Evolutionary conservation across 2,888 invertebrate genomes (phyloP).

Genomic region (Pseudococcus viburni): DNA sequence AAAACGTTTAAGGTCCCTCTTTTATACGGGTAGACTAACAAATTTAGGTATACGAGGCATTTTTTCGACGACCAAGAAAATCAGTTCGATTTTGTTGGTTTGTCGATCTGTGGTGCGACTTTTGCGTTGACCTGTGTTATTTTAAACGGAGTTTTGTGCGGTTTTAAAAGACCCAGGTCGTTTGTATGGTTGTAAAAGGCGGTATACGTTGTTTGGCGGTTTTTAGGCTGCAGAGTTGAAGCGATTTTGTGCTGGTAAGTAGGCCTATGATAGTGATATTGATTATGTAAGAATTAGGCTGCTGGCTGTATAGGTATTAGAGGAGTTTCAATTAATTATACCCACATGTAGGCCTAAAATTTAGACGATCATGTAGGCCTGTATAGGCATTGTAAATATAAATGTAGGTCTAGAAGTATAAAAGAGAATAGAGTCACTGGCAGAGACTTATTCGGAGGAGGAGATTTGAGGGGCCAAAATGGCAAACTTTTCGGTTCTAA

Average conservation of each 20-base stretch:
- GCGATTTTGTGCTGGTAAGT: neutral
- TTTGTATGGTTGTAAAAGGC: neutral
- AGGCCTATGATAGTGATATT: neutral
- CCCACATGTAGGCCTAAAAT: too few species aligned
- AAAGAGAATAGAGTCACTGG: too few species aligned
- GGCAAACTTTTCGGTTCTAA: too few species aligned
- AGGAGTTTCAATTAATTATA: too few species aligned
- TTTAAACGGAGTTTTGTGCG: neutral
- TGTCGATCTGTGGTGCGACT: constrained; percentile 54
- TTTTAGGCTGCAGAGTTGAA: neutral
- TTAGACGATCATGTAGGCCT: too few species aligned
- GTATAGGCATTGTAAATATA: too few species aligned
- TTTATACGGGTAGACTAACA: constrained; percentile 36
- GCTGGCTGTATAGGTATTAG: too few species aligned
- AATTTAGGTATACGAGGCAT: constrained; percentile 24
- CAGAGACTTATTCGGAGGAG: too few species aligned
- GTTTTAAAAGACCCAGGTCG: neutral
- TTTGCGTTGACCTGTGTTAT: constrained; percentile 6
- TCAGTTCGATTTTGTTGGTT: constrained; percentile 58
- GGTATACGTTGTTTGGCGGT: neutral
- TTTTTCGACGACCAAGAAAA: constrained; percentile 49
- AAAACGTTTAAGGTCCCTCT: constrained; percentile 60
- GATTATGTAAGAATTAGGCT: neutral
- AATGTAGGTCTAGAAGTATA: too few species aligned
- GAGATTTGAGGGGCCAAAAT: too few species aligned